These are phyloP conservation scores for Hylia prasina DNA, from an alignment of 2,113 vertebrate species.

Conservation along the genomic window DNA sequence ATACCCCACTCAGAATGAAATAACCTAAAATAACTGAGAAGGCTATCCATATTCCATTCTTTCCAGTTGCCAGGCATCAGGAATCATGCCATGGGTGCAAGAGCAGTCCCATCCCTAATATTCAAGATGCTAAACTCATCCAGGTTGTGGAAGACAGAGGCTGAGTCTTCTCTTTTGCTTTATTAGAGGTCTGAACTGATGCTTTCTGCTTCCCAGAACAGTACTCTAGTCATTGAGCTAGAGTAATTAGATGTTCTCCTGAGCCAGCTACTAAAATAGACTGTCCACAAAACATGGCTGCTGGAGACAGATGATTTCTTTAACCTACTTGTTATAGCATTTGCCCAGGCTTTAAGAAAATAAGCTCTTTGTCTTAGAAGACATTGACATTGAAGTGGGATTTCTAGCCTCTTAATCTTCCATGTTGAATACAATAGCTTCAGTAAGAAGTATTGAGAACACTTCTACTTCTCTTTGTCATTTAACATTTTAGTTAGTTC, in stretches of 20 bases:
- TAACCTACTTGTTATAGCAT: neutral
- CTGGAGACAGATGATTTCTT: neutral
- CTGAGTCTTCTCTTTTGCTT: neutral
- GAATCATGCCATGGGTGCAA: neutral
- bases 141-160: neutral
- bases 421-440: neutral
- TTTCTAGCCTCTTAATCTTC: neutral
- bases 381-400: neutral
- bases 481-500: neutral
- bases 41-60: neutral
- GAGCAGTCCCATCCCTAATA: neutral
- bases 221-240: neutral
- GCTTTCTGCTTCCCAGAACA: neutral
- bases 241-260: neutral
- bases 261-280: neutral
- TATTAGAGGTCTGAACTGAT: neutral
- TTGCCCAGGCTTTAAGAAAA: neutral
- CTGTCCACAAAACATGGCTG: neutral
- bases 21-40: neutral
- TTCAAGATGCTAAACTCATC: neutral
- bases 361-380: neutral
- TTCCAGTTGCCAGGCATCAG: neutral
- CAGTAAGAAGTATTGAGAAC: neutral
- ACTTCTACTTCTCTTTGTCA: neutral
- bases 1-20: neutral